phyloP scores from a whole-genome alignment of 2,113 vertebrate species.

The Alectura lathami region DNA sequence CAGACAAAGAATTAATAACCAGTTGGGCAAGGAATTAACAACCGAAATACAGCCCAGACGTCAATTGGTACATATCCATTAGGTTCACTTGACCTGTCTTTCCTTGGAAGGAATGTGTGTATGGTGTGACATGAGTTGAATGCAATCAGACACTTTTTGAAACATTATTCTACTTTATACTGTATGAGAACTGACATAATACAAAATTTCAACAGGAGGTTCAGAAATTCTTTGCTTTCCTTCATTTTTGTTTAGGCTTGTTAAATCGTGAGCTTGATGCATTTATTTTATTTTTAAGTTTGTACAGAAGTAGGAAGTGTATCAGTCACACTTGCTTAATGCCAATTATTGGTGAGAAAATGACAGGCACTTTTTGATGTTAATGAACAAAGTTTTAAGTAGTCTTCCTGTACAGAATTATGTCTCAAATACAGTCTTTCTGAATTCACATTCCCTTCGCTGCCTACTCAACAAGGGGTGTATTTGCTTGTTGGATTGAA shows the following conservation, averaged over 20 bases:
- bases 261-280: not conserved
- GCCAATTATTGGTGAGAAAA: conserved; percentile 11
- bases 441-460: not conserved
- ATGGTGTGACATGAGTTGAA: not conserved
- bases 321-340: not conserved
- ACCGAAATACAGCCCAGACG: not conserved
- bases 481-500: not conserved
- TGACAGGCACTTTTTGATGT: not conserved
- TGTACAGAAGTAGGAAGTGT: not conserved
- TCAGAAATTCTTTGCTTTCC: not conserved
- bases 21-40: not conserved
- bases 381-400: conserved; percentile 22
- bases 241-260: not conserved
- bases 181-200: not conserved
- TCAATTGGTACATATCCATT: not conserved
- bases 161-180: not conserved
- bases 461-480: not conserved
- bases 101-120: not conserved
- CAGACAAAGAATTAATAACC: not conserved
- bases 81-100: not conserved
- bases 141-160: not conserved
- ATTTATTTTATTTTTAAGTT: not conserved
- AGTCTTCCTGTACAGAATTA: not conserved
- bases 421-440: not conserved
- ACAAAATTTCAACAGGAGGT: not conserved